Evolutionary conservation across 2,113 vertebrate species (phyloP), one percentile per base, ranked within the genome.

Genomic region (Brienomyrus longianalis): DNA sequence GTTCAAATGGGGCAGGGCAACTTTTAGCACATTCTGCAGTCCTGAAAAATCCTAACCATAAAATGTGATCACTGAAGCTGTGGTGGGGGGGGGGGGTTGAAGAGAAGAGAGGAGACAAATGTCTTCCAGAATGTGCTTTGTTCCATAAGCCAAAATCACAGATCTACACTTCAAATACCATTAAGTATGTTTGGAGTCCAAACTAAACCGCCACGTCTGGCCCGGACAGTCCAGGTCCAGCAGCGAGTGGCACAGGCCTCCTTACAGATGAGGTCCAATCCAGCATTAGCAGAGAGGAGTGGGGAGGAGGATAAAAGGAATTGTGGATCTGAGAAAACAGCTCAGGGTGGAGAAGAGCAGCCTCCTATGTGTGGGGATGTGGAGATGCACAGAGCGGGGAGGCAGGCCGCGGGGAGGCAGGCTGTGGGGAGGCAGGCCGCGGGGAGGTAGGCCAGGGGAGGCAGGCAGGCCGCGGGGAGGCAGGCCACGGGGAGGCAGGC

Each of bases 161-260:
- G 23, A 43, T 15, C 7, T 50, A 17, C 10, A 47, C 66, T 80
- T 89, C 88, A 80, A 80, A 43, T 62, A 39, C 13, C 15, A 50
- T 51, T 90, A 89, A 80, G 11, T 86, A 62, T 86, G 8, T 88
- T 86, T 86, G 86, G 39, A 51, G 8, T 23, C 54, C 10, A 39
- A 21, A 45, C 31, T 52, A 27, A 89, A 83, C 3, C 5, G 11
- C 43, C 54, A n/a, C 39, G 31, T 87, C 35, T 21, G 52, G 88
- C 52, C 70, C 66, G 50, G 47, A 80, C 45, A 23, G 35, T 13
- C 45, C 17, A 2, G 54, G 17, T 9, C 39, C 27, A 48, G 15
- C 54, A n/a, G 47, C 15, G 8, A 31, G 3, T 15, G 27, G 50
- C 50, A 13, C 13, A 23, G 86, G 3, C 51, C 52, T 11, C 6